A percentile compares a stretch with the other conserved stretches of the same genome.
Evolutionary conservation across 2,888 invertebrate species (phyloP).

Genomic region (Protonemura montana): DNA sequence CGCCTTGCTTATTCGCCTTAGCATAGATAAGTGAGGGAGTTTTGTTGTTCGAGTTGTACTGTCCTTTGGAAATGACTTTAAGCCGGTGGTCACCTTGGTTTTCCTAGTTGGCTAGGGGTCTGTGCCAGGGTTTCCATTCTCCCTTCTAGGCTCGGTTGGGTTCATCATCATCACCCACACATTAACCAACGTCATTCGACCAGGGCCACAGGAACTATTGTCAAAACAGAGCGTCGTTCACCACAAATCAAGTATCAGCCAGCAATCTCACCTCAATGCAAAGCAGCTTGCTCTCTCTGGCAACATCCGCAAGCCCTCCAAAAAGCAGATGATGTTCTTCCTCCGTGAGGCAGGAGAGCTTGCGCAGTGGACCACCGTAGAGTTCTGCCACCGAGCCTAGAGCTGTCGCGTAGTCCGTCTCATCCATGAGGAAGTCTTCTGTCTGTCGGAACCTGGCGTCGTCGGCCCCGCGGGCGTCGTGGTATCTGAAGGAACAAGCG

Average conservation of each 20-base stretch:
- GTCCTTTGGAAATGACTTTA: too few species aligned
- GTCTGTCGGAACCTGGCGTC: conserved; percentile 59
- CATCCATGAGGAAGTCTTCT: conserved; percentile 59
- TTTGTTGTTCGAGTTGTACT: too few species aligned
- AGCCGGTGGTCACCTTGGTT: too few species aligned
- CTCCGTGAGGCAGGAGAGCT: conserved; percentile 58
- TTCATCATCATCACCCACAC: too few species aligned
- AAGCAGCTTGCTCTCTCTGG: conserved; percentile 61
- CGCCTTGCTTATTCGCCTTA: too few species aligned
- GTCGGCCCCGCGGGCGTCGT: conserved; percentile 53
- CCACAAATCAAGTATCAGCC: not conserved
- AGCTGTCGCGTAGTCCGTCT: conserved; percentile 60
- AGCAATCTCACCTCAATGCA: conserved; percentile 50
- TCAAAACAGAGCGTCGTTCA: not conserved
- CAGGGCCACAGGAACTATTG: too few species aligned
- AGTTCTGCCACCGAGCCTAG: conserved; percentile 70
- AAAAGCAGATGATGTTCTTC: conserved; percentile 66
- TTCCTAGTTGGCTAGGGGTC: too few species aligned
- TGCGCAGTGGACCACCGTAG: conserved; percentile 67
- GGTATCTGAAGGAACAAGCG: conserved; percentile 18
- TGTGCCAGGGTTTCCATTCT: too few species aligned
- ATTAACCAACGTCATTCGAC: too few species aligned
- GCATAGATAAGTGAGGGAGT: too few species aligned
- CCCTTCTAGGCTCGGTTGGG: too few species aligned
- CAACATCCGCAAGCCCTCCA: conserved; percentile 63